These are phyloP conservation scores for Otolemur crassicaudatus DNA, from an alignment of 2,797 vertebrate genomes.

Conservation along the genomic window DNA sequence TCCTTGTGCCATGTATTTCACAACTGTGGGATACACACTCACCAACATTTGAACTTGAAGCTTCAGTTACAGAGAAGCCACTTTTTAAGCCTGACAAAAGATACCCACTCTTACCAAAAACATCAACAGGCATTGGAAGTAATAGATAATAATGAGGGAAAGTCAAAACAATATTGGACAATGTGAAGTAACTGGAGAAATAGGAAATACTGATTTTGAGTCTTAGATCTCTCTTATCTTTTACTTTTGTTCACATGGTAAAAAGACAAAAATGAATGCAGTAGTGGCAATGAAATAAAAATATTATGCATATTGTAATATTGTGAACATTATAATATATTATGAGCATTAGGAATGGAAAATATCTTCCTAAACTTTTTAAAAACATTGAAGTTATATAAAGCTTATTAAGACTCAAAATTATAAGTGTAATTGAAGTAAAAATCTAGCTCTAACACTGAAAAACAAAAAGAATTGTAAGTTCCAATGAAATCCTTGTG, in stretches of 20 bases:
- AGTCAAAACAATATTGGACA: slow-evolving; percentile 89
- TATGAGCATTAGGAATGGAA: neutral
- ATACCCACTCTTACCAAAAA: slow-evolving; percentile 93
- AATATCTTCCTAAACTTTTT: neutral
- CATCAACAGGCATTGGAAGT: slow-evolving; percentile 89
- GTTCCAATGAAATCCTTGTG: neutral
- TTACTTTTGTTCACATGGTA: neutral
- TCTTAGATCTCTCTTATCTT: neutral
- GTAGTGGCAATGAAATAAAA: slow-evolving; percentile 33
- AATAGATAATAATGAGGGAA: slow-evolving; percentile 87
- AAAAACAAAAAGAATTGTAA: too few species aligned
- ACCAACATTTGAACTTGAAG: slow-evolving; percentile 92
- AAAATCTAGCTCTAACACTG: neutral
- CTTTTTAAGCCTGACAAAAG: slow-evolving; percentile 95
- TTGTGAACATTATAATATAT: neutral
- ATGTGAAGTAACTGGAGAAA: slow-evolving; percentile 92
- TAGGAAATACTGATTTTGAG: slow-evolving; percentile 4
- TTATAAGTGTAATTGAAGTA: slow-evolving; percentile 20
- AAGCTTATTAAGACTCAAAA: slow-evolving; percentile 27
- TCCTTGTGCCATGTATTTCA: slow-evolving; percentile 92
- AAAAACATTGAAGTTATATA: slow-evolving; percentile 16
- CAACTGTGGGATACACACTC: slow-evolving; percentile 91
- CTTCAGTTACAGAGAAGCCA: slow-evolving; percentile 93
- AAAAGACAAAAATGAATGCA: neutral
- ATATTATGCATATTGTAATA: slow-evolving; percentile 13